Evolutionary conservation across 2,113 vertebrate species (phyloP), one percentile per base, ranked within the genome.

Genomic region (human (Homo sapiens)): DNA sequence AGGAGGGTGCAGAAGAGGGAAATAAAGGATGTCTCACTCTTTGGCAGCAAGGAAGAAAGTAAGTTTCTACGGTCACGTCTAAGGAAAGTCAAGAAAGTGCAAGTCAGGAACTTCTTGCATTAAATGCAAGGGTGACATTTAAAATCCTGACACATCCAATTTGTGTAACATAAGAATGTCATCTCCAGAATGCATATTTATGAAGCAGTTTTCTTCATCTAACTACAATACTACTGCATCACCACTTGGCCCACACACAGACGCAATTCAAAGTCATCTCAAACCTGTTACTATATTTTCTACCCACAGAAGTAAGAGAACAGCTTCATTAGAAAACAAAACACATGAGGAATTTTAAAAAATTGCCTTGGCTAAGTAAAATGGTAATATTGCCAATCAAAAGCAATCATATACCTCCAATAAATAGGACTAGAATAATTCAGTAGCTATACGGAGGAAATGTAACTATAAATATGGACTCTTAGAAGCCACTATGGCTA

Each of bases 81-180:
- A 87, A 91, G 86, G 86, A 89, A 83, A 92, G 48, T 72, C 9
- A 80, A 82, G 30, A 93, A 89, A 94, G 91, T 50, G 43, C 38
- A 76, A 84, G 73, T 66, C 32, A 55, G 79, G 55, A 87, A 90
- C n/a, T 79, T 81, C 57, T 89, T 92, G 43, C 3, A 84, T 80
- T 83, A 95, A 91, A 84, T 64, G 64, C 22, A 73, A 68, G 83
- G 75, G 43, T 95, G 43, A 92, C 55, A 91, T 87, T 95, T 94
- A 59, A 80, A 81, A 92, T 52, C 35, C 68, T 76, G 48, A 94
- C 38, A 83, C 27, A 93, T 70, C 38, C 88, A 88, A 48, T 78
- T 87, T 96, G 81, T 90, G 27, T 68, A 45, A 72, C 50, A 40
- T 23, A 50, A 94, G 57, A 95, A 90, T 87, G 43, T 75, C 66